Conservation (phyloP, 2,888 invertebrate species). For the Fabriciana adippe region DNA sequence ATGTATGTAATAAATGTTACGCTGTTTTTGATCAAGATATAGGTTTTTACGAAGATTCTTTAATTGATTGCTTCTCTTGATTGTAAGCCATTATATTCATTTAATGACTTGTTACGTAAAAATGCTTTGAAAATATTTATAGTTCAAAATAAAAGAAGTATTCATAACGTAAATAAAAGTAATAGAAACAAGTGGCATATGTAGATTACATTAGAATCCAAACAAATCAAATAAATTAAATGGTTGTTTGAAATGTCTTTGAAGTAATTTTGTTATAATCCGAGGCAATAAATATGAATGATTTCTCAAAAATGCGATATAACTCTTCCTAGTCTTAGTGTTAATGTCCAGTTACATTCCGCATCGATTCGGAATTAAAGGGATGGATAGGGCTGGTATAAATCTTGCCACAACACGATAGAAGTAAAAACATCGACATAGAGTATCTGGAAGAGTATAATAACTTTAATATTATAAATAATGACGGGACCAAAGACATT, state of each 20-base stretch:
- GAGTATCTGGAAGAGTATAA: conserved; percentile 5
- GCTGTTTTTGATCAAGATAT: too few relatives aligned
- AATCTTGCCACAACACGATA: conserved; percentile 48
- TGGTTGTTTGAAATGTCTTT: conserved; percentile 1
- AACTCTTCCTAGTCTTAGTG: conserved; percentile 31
- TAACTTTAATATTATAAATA: too few relatives aligned
- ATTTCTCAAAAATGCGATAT: conserved; percentile 11
- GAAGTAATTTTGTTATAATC: not conserved
- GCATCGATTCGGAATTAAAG: conserved; percentile 45
- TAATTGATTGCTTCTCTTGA: too few relatives aligned
- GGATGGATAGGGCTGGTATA: conserved; percentile 45
- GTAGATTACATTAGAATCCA: not conserved
- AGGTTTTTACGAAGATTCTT: too few relatives aligned
- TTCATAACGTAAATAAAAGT: too few relatives aligned
- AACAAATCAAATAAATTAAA: not conserved
- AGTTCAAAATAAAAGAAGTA: too few relatives aligned
- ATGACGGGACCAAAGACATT: too few relatives aligned
- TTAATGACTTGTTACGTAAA: too few relatives aligned
- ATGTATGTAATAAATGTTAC: too few relatives aligned
- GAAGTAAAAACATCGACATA: conserved; percentile 6
- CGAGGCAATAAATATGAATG: conserved; percentile 1
- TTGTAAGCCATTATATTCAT: too few relatives aligned
- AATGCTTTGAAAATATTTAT: too few relatives aligned
- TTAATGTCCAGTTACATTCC: conserved; percentile 36
- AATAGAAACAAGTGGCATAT: too few relatives aligned